Evolutionary conservation across 1,140 invertebrate species (phyloP).

Genomic region (Drosophila tani): DNA sequence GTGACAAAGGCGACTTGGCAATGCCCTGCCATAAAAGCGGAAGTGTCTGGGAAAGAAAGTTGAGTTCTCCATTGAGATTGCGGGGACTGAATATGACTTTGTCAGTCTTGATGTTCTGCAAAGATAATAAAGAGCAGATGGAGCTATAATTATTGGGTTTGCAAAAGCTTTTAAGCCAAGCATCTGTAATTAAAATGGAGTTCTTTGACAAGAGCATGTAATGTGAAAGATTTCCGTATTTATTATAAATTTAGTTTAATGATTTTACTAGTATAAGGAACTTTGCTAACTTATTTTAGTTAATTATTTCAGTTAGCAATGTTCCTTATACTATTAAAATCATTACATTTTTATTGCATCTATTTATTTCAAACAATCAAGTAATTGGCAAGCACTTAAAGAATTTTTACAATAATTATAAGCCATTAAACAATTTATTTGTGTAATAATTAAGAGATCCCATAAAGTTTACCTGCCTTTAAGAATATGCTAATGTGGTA

Average conservation of each 20-base stretch:
- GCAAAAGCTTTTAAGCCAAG: background rate
- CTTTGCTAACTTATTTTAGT: no score
- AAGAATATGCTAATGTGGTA: background rate
- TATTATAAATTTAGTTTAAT: background rate
- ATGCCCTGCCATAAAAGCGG: conserved; percentile 55
- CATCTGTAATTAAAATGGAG: background rate
- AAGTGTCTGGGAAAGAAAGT: conserved; percentile 42
- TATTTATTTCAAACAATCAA: background rate
- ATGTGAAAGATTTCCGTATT: background rate
- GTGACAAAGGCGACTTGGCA: conserved; percentile 31
- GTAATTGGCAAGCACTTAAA: background rate
- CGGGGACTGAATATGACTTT: conserved; percentile 20
- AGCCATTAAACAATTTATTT: background rate
- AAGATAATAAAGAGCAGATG: conserved; percentile 22
- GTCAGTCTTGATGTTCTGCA: conserved; percentile 21
- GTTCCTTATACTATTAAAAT: background rate
- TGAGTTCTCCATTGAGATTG: conserved; percentile 7
- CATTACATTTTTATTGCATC: background rate
- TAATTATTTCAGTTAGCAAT: background rate
- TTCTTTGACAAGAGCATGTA: background rate
- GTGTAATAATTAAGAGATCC: background rate
- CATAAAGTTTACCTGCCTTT: background rate
- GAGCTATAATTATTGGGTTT: background rate
- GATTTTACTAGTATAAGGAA: no score
- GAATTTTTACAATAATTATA: background rate